Conservation (phyloP, 35 echinoderm and acorn worm species). For the Lytechinus variegatus region DNA sequence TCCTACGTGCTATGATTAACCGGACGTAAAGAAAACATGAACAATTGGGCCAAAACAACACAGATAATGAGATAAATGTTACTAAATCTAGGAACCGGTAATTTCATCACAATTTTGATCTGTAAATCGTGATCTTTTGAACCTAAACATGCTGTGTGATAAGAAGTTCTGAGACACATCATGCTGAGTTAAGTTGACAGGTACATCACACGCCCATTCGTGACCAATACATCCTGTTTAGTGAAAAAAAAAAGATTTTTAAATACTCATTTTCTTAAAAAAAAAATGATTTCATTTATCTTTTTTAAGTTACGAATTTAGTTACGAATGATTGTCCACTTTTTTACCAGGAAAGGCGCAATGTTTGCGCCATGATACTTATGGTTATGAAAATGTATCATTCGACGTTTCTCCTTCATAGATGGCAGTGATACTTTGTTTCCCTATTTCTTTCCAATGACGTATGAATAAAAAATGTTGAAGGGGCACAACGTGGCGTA, state of each 20-base stretch:
- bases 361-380: too few species aligned
- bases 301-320: background rate
- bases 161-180: background rate
- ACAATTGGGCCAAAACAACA: conserved; percentile 37
- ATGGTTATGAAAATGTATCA: too few species aligned
- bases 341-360: too few species aligned
- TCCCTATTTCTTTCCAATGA: too few species aligned
- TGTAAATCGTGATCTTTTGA: background rate
- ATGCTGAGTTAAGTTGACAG: background rate
- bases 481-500: too few species aligned
- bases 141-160: background rate
- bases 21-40: background rate
- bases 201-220: background rate
- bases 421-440: too few species aligned
- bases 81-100: conserved; percentile 22
- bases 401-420: too few species aligned
- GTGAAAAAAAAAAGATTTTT: background rate
- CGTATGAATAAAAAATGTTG: too few species aligned
- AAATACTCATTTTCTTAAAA: background rate
- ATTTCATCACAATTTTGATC: conserved; percentile 9
- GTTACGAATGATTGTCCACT: too few species aligned
- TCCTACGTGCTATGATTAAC: background rate
- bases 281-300: background rate
- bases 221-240: background rate
- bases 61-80: conserved; percentile 21